These are phyloP conservation scores for Hypselothyrea guttata DNA, from an alignment of 2,888 invertebrate genomes.

Conservation along the genomic window DNA sequence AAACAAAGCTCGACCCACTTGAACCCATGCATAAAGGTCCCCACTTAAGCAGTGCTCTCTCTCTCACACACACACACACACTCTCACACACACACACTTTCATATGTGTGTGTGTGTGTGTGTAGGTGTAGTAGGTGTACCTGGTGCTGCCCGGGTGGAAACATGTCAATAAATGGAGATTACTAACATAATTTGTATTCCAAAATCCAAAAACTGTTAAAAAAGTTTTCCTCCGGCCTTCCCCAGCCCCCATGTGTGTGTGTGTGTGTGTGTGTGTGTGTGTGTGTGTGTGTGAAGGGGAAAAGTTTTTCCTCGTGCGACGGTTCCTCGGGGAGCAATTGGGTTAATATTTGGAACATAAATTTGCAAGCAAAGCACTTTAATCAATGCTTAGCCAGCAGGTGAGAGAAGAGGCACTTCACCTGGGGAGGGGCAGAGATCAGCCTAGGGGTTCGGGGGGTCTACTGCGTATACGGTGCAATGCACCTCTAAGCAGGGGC, in stretches of 20 bases:
- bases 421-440: conserved; percentile 10
- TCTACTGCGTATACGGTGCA: conserved; percentile 34
- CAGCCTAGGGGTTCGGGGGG: background rate
- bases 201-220: conserved; percentile 73
- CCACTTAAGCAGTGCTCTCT: conserved; percentile 47
- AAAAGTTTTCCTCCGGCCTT: conserved; percentile 59
- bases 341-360: conserved; percentile 74
- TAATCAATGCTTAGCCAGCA: conserved; percentile 64
- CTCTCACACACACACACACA: background rate
- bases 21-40: conserved; percentile 68
- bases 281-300: conserved; percentile 13
- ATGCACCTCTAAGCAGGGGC: conserved; percentile 55
- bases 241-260: conserved; percentile 22
- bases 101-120: too few relatives aligned
- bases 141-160: conserved; percentile 33
- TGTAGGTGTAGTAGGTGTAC: conserved; percentile 15
- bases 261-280: conserved; percentile 6
- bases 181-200: conserved; percentile 77
- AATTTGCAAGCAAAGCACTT: conserved; percentile 73
- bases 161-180: conserved; percentile 77
- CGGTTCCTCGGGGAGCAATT: conserved; percentile 74
- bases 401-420: conserved; percentile 15
- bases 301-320: conserved; percentile 29
- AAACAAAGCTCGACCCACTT: conserved; percentile 60
- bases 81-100: background rate